Evolutionary conservation across 2,797 vertebrate genomes (phyloP).

Genomic region (Gobio occitaniae): DNA sequence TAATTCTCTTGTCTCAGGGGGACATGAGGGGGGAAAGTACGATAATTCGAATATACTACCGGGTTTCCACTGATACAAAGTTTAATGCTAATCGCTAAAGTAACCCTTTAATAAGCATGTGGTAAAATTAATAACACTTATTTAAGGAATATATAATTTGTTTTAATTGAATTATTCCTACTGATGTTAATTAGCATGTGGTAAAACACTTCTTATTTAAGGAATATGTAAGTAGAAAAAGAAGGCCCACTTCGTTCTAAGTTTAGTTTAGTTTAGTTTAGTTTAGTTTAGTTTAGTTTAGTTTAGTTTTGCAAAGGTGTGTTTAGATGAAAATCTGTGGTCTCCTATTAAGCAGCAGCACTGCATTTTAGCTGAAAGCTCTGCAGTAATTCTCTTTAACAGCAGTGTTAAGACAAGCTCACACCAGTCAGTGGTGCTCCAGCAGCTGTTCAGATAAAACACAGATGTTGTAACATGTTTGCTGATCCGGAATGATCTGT

Average conservation of each 20-base stretch:
- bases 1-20: too few species aligned
- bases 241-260: neutral
- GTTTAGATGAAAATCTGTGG: neutral
- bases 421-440: constrained; percentile 30
- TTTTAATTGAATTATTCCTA: too few species aligned
- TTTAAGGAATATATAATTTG: neutral
- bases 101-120: neutral
- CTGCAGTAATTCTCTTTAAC: constrained; percentile 8
- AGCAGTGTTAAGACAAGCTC: constrained; percentile 22
- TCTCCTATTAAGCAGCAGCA: neutral
- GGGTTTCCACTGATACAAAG: too few species aligned
- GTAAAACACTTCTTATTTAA: neutral
- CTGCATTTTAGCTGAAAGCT: neutral
- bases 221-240: neutral
- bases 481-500: neutral
- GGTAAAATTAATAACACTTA: neutral
- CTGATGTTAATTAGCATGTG: neutral
- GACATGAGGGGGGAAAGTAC: too few species aligned
- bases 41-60: too few species aligned
- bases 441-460: constrained; percentile 33
- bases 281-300: neutral
- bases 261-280: neutral
- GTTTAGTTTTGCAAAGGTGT: neutral
- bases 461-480: constrained; percentile 29
- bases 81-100: too few species aligned